Evolutionary conservation across 2,888 invertebrate species (phyloP), one percentile per base, ranked within the genome.

Genomic region (Criorhina ranunculi): DNA sequence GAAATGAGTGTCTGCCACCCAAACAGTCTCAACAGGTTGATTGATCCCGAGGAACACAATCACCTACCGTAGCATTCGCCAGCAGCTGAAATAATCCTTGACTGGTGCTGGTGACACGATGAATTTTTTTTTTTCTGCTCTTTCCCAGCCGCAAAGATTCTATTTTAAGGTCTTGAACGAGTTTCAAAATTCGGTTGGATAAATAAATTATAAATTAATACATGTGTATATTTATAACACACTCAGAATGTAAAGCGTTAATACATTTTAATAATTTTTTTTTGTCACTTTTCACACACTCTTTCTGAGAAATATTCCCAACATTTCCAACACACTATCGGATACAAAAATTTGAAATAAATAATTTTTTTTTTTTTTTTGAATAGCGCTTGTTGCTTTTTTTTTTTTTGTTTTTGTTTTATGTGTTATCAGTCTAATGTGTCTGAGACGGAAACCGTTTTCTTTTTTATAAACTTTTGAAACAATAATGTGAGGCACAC

Each of bases 1-100:
- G 35, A 66, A 37, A 51, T 6, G 31, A 24, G 19, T 42, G 12
- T 42, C 12, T 42, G 12, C 49, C 73, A 83, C 80, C 80, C 85
- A 80, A 85, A 85, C 85, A 80, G 76, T 80, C 44, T 76, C 85
- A 85, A 85, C 85, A 85, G 80, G 85, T 85, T 85, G 85, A 85
- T 85, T 85, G 85, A 85, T 85, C 79, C 75, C 83, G 49, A n/a
- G n/a, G n/a, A 77, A 77, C 53, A 67, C 59, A 51, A 51, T 51
- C 79, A 83, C 83, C 79, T 83, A 83, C 79, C 83, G 73, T 79
- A 66, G 55, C 69, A 73, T 49, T 60, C 73, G 62, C 78, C 67
- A 83, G 57, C 83, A 79, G 83, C 83, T 83, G 83, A 83, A 79
- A 73, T 79, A 83, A 83, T 83, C 83, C 83, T 83, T 83, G 78